Evolutionary conservation across 2,888 invertebrate genomes (phyloP).

Genomic region (Metacarcinus magister): DNA sequence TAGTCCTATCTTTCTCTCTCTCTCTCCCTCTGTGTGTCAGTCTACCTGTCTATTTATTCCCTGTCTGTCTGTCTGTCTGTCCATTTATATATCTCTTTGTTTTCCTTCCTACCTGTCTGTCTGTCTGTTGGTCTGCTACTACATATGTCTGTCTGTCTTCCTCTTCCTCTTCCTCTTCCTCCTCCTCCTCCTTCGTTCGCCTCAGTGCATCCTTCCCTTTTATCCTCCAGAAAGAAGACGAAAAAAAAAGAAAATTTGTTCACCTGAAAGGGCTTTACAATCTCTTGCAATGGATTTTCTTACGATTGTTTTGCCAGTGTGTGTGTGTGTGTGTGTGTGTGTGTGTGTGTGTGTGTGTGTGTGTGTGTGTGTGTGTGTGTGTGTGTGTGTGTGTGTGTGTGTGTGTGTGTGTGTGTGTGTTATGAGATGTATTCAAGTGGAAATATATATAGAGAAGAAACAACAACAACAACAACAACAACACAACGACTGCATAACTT

Average conservation of each 20-base stretch:
- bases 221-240: neutral
- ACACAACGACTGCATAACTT: too few relatives aligned
- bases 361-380: constrained; percentile 22
- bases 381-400: constrained; percentile 26
- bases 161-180: neutral
- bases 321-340: constrained; percentile 21
- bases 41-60: neutral
- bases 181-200: constrained; percentile 11
- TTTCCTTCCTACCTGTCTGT: neutral
- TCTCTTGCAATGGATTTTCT: neutral
- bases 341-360: constrained; percentile 2
- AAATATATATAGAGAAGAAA: too few relatives aligned
- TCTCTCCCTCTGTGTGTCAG: neutral
- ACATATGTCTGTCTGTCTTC: neutral
- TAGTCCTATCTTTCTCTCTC: neutral
- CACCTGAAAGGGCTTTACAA: neutral
- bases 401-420: constrained; percentile 36
- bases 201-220: constrained; percentile 14
- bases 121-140: too few relatives aligned
- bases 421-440: too few relatives aligned
- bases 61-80: neutral
- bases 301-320: neutral
- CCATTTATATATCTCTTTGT: neutral
- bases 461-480: neutral
- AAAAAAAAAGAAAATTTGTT: neutral